Conservation (phyloP, 2,797 vertebrate genomes). For the Astyanax mexicanus region DNA sequence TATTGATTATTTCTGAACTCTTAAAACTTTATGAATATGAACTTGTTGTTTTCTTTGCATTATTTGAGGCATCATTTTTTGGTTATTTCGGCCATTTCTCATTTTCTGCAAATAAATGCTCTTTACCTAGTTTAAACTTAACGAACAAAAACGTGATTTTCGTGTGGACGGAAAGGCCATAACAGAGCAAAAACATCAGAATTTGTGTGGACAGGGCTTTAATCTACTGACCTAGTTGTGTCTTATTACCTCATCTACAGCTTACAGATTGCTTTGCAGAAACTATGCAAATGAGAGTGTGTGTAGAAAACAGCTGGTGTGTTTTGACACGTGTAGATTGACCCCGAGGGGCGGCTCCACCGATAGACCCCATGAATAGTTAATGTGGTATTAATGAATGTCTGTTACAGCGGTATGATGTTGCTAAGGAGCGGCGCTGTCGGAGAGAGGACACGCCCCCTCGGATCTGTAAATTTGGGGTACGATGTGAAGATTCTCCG, state of each 20-base stretch:
- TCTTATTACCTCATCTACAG: not conserved
- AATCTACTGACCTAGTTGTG: not conserved
- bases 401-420: not conserved
- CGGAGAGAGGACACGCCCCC: not conserved
- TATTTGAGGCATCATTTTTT: no score
- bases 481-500: constrained; percentile 16
- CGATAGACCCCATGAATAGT: constrained; percentile 24
- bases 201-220: not conserved
- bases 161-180: no score
- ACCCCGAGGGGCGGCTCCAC: not conserved
- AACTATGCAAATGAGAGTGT: not conserved
- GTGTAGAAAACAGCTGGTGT: constrained; percentile 2
- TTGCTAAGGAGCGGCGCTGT: constrained; percentile 13
- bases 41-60: no score
- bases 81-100: no score
- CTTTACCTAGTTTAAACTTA: no score
- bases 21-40: no score
- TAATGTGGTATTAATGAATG: constrained; percentile 23
- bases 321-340: constrained; percentile 3
- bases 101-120: no score
- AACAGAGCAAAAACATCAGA: no score
- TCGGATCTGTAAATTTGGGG: not conserved
- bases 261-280: not conserved
- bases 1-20: no score
- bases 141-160: no score